phyloP scores from a whole-genome alignment of 2,797 vertebrate species.

The Paguma larvata region DNA sequence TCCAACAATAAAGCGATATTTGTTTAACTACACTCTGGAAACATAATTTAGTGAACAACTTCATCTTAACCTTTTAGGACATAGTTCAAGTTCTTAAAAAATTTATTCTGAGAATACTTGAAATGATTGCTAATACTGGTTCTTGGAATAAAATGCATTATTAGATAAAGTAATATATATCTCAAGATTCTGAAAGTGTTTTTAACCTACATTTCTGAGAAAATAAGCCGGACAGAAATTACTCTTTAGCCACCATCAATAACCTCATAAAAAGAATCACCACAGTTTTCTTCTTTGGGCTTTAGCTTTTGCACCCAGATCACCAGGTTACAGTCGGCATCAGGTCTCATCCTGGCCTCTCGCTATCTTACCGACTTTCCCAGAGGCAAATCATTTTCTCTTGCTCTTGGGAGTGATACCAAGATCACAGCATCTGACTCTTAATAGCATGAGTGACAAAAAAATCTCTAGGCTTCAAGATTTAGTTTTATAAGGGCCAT shows the following conservation, averaged over 20 bases:
- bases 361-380: neutral
- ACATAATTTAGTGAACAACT: neutral
- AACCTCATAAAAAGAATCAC: neutral
- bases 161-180: neutral
- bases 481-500: neutral
- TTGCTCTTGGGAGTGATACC: neutral
- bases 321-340: neutral
- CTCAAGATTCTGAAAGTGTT: neutral
- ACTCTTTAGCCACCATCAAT: neutral
- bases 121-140: neutral
- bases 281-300: neutral
- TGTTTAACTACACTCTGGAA: neutral
- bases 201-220: neutral
- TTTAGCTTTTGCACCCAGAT: neutral
- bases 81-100: neutral
- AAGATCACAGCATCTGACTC: neutral
- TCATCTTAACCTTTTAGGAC: neutral
- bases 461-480: neutral
- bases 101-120: neutral
- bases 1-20: neutral
- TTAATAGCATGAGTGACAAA: neutral
- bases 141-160: neutral
- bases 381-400: conserved; percentile 26
- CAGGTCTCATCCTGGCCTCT: neutral
- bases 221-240: neutral